phyloP scores from a whole-genome alignment of 2,888 invertebrate genomes.

The Subacronicta megacephala region DNA sequence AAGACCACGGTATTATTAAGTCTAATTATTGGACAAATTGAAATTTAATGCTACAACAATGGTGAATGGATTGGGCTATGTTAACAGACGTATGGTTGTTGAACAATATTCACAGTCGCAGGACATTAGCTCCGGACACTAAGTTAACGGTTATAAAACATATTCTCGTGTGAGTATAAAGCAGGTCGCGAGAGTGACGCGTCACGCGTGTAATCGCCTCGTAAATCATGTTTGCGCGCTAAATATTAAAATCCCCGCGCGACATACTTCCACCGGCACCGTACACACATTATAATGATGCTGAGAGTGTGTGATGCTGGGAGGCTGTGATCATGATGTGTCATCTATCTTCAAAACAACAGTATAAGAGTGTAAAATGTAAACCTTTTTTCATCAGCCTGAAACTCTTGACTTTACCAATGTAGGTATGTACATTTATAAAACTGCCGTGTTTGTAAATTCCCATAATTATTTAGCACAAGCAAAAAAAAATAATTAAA shows the following conservation, averaged over 20 bases:
- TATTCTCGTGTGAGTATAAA: neutral
- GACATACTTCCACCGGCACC: slow-evolving; percentile 21
- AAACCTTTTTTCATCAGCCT: no score
- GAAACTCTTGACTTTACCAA: no score
- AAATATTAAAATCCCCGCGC: slow-evolving; percentile 49
- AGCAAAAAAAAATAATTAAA: no score
- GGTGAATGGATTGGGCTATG: no score
- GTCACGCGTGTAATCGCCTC: slow-evolving; percentile 60
- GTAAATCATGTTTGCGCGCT: slow-evolving; percentile 59
- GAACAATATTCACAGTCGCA: no score
- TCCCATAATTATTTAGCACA: no score
- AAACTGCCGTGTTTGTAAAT: no score
- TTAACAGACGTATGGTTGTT: no score
- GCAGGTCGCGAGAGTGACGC: slow-evolving; percentile 14
- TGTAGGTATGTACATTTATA: no score
- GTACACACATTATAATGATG: neutral
- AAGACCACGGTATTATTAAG: slow-evolving; percentile 3
- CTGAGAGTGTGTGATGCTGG: slow-evolving; percentile 3
- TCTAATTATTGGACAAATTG: slow-evolving; percentile 3
- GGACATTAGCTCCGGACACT: no score
- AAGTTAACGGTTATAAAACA: no score
- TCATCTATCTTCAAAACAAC: neutral
- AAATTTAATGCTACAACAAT: neutral
- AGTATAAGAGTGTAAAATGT: no score
- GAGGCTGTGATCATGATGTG: slow-evolving; percentile 4